phyloP scores from a whole-genome alignment of 2,888 invertebrate species.

The Chloromyia formosa region DNA sequence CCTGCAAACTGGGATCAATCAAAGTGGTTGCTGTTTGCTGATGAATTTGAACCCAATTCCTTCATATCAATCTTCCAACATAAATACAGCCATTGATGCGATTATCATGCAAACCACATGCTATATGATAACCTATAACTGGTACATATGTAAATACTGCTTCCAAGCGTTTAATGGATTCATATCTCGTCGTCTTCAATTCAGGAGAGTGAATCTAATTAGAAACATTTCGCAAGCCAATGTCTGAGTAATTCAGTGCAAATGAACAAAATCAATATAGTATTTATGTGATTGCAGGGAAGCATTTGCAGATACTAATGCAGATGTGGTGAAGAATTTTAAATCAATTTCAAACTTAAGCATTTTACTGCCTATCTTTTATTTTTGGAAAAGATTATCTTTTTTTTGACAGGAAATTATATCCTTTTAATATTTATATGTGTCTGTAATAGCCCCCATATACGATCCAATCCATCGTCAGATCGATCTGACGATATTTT shows the following conservation, averaged over 20 bases:
- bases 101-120: not conserved
- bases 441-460: too few relatives aligned
- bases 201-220: conserved; percentile 6
- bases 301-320: too few relatives aligned
- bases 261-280: not conserved
- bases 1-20: not conserved
- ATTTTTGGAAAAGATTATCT: too few relatives aligned
- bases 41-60: too few relatives aligned
- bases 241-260: not conserved
- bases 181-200: not conserved
- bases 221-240: not conserved
- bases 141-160: not conserved
- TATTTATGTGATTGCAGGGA: too few relatives aligned
- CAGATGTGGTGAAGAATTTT: too few relatives aligned
- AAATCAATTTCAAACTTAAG: too few relatives aligned
- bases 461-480: too few relatives aligned
- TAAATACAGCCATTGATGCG: not conserved
- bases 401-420: too few relatives aligned
- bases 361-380: too few relatives aligned
- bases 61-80: not conserved
- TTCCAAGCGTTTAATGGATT: not conserved
- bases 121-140: not conserved
- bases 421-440: too few relatives aligned
- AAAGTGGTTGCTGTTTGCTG: not conserved
- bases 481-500: too few relatives aligned